Conservation (phyloP, 2,113 vertebrate genomes). For the Turnix velox region DNA sequence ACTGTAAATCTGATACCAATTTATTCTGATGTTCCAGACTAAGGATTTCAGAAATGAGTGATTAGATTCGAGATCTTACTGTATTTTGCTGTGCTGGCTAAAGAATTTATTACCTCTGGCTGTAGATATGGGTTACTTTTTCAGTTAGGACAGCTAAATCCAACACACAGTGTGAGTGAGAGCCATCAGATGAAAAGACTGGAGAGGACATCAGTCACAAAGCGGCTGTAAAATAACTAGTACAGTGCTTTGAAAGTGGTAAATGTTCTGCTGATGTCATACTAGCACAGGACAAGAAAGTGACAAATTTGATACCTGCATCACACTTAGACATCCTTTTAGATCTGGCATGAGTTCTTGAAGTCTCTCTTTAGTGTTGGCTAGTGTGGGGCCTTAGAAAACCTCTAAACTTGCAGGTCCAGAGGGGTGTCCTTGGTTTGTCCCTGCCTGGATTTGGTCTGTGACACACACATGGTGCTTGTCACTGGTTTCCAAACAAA, state of each 20-base stretch:
- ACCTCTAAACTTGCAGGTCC: neutral
- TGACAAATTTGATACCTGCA: fast-evolving
- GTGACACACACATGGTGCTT: neutral
- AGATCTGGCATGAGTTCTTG: neutral
- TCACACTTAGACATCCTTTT: neutral
- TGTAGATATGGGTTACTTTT: neutral
- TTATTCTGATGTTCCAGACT: neutral
- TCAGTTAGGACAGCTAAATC: neutral
- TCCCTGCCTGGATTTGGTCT: neutral
- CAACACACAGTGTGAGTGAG: neutral
- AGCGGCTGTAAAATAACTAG: neutral
- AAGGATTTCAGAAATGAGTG: neutral
- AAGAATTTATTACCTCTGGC: conserved; percentile 6
- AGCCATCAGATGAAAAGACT: neutral
- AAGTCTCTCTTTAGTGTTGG: neutral
- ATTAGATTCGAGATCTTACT: neutral
- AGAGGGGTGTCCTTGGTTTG: neutral
- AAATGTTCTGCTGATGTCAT: neutral
- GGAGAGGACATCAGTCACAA: neutral
- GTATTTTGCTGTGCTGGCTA: neutral
- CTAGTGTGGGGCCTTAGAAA: neutral
- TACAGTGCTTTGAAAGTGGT: neutral
- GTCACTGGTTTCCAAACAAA: neutral
- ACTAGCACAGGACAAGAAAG: neutral
- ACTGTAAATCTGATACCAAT: neutral